Evolutionary conservation across 1,140 invertebrate genomes (phyloP).

Genomic region (Polypedilum vanderplanki): DNA sequence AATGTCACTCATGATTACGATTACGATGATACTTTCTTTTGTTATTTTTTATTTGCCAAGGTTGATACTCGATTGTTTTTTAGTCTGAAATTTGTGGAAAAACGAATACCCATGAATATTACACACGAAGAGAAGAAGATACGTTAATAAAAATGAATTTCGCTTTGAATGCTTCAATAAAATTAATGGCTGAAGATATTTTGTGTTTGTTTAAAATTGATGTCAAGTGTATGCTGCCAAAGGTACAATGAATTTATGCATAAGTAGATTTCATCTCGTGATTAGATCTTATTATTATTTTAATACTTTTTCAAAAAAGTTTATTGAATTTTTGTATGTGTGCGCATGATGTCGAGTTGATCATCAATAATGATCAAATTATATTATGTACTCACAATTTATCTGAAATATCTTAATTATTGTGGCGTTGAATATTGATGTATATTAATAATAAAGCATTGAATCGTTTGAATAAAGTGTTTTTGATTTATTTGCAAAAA

Average conservation of each 20-base stretch:
- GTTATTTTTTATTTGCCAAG: not conserved
- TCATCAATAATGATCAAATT: no score
- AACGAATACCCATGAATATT: not conserved
- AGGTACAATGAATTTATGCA: no score
- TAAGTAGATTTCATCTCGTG: no score
- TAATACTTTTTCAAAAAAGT: not conserved
- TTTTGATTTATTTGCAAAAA: no score
- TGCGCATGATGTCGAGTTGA: no score
- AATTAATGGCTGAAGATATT: not conserved
- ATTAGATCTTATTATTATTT: not conserved
- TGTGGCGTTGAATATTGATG: no score
- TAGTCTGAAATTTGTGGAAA: not conserved
- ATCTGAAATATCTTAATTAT: no score
- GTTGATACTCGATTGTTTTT: not conserved
- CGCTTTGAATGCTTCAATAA: not conserved
- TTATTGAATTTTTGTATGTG: not conserved
- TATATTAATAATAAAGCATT: no score
- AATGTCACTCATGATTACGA: not conserved
- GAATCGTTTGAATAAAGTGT: no score
- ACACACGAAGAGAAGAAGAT: not conserved
- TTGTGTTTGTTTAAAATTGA: slow-evolving; percentile 9
- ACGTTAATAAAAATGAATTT: not conserved
- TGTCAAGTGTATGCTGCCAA: not conserved
- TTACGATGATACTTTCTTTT: not conserved
- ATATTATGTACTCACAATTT: no score